These are phyloP conservation scores for Podilymbus podiceps DNA, from an alignment of 2,113 vertebrate genomes.

Conservation along the genomic window DNA sequence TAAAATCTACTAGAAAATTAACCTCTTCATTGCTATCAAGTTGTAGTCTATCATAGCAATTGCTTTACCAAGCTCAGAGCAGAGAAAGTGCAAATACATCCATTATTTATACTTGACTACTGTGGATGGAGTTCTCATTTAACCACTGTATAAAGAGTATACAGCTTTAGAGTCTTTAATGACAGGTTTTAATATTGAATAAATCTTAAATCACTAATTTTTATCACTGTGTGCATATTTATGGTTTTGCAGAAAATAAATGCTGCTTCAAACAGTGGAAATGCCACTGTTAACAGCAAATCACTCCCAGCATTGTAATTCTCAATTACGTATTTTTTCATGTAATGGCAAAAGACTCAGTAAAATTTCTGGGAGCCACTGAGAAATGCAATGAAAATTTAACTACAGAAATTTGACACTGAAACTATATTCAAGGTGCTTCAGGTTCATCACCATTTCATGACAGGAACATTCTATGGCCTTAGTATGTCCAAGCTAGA, in stretches of 20 bases:
- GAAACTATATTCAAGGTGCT: background rate
- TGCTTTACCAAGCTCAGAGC: background rate
- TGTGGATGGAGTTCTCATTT: background rate
- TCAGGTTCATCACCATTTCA: background rate
- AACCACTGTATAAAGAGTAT: background rate
- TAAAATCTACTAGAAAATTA: constrained; percentile 8
- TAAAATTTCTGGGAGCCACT: background rate
- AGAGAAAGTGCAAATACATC: background rate
- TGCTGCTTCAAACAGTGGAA: background rate
- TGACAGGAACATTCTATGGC: background rate
- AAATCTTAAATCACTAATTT: background rate
- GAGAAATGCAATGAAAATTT: background rate
- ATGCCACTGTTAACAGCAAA: background rate
- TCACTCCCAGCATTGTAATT: background rate
- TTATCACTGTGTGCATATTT: background rate
- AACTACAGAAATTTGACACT: background rate
- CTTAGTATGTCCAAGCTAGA: background rate
- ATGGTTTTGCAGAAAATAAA: background rate
- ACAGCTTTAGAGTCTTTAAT: background rate
- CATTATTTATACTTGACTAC: background rate
- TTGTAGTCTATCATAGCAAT: background rate
- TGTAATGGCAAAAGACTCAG: background rate
- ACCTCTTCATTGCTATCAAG: constrained; percentile 16
- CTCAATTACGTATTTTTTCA: background rate
- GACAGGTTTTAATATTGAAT: background rate